Percentiles rank a stretch among this genome's conserved stretches.
Conservation (phyloP, 2,888 invertebrate species). For the Pristionchus japonicus region DNA sequence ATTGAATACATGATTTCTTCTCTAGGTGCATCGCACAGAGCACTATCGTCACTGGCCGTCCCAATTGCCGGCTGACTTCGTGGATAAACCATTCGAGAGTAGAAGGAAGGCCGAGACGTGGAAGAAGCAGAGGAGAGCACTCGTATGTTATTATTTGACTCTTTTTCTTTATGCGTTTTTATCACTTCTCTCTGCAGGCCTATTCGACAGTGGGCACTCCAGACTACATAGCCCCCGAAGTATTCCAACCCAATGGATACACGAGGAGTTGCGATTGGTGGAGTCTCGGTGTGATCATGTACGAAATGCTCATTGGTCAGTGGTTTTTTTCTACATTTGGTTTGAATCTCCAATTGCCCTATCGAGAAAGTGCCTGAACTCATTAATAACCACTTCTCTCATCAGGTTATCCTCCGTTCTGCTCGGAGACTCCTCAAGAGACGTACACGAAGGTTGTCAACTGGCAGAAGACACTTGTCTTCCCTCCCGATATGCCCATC, state of each 20-base stretch:
- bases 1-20: no score
- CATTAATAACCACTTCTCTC: background rate
- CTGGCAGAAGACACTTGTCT: conserved; percentile 97
- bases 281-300: conserved; percentile 99
- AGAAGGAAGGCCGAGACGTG: conserved; percentile 98
- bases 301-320: conserved; percentile 97
- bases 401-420: conserved; percentile 95
- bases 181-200: conserved; percentile 75
- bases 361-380: background rate
- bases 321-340: background rate
- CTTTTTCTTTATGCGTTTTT: background rate
- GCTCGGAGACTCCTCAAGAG: conserved; percentile 97
- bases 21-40: conserved; percentile 95
- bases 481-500: conserved; percentile 99
- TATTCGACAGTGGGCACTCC: conserved; percentile 89
- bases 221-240: conserved; percentile 99
- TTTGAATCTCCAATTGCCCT: background rate
- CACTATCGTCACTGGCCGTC: conserved; percentile 82
- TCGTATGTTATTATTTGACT: conserved; percentile 54
- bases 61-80: conserved; percentile 74
- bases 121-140: conserved; percentile 92
- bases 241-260: conserved; percentile 94
- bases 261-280: conserved; percentile 99
- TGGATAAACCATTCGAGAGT: conserved; percentile 89
- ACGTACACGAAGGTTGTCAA: conserved; percentile 98